Conservation (phyloP, 2,888 invertebrate genomes). For the Lumbricus terrestris region DNA sequence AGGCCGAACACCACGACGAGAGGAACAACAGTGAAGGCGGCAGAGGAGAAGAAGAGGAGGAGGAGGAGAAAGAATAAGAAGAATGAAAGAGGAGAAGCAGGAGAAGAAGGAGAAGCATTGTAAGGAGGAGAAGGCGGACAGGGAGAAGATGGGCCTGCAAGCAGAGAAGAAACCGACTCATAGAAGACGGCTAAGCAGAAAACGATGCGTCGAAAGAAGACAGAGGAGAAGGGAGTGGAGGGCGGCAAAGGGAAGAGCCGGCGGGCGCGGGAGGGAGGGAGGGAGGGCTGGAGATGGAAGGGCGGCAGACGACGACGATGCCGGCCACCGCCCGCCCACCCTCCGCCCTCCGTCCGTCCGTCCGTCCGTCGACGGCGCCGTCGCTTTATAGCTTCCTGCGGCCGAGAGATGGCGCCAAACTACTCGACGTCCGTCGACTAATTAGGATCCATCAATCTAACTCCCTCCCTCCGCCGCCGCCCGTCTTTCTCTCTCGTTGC, state of each 20-base stretch:
- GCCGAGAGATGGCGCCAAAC: slow-evolving; percentile 15
- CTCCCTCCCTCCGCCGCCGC: neutral
- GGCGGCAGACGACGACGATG: neutral
- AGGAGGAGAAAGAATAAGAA: neutral
- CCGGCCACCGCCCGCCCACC: too few relatives aligned
- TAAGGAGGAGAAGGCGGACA: neutral
- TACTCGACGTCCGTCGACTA: slow-evolving; percentile 17
- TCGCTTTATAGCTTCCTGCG: slow-evolving; percentile 13
- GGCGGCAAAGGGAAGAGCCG: neutral
- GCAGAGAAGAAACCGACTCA: neutral
- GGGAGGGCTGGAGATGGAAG: neutral
- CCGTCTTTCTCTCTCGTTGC: neutral
- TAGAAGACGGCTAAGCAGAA: neutral
- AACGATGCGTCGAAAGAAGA: neutral
- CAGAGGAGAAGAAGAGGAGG: neutral
- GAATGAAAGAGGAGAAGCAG: neutral
- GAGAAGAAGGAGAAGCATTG: neutral
- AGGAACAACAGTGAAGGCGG: too few relatives aligned
- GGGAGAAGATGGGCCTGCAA: neutral
- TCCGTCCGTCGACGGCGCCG: slow-evolving; percentile 5
- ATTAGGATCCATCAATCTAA: slow-evolving; percentile 10
- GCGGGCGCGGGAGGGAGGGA: neutral
- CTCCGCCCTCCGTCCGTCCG: too few relatives aligned
- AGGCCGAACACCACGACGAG: neutral
- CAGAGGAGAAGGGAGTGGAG: neutral